These are phyloP conservation scores for Trachelus iudaicus DNA, from an alignment of 2,888 invertebrate species.

Conservation along the genomic window DNA sequence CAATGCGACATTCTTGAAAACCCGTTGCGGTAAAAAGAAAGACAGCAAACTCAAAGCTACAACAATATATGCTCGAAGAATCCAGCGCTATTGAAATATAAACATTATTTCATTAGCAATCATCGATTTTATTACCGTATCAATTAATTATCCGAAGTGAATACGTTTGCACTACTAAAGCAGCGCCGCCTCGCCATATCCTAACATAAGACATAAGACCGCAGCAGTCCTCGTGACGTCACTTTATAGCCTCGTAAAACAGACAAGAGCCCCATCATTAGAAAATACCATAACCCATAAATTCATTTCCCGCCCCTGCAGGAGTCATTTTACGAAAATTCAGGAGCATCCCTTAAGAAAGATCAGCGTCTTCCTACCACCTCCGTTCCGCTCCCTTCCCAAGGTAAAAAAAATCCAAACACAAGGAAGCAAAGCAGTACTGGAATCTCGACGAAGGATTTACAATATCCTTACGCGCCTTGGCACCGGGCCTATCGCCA, in stretches of 20 bases:
- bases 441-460: neutral
- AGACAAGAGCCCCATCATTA: conserved; percentile 51
- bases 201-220: neutral
- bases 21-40: neutral
- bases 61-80: neutral
- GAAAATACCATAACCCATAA: conserved; percentile 48
- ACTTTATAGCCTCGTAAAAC: conserved; percentile 64
- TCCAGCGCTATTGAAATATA: conserved; percentile 24
- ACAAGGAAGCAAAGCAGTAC: neutral
- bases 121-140: conserved; percentile 60
- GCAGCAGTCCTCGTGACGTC: conserved; percentile 49
- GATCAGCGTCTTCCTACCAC: neutral
- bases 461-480: neutral
- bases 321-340: neutral
- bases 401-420: neutral
- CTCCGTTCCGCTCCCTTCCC: neutral
- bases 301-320: conserved; percentile 7
- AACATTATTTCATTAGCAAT: conserved; percentile 60
- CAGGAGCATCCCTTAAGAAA: neutral
- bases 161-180: conserved; percentile 45
- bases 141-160: conserved; percentile 62
- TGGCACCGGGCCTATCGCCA: neutral
- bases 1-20: neutral
- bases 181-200: neutral
- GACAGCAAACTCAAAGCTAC: neutral